Evolutionary conservation across 2,888 invertebrate genomes (phyloP).

Genomic region (Acleris holmiana): DNA sequence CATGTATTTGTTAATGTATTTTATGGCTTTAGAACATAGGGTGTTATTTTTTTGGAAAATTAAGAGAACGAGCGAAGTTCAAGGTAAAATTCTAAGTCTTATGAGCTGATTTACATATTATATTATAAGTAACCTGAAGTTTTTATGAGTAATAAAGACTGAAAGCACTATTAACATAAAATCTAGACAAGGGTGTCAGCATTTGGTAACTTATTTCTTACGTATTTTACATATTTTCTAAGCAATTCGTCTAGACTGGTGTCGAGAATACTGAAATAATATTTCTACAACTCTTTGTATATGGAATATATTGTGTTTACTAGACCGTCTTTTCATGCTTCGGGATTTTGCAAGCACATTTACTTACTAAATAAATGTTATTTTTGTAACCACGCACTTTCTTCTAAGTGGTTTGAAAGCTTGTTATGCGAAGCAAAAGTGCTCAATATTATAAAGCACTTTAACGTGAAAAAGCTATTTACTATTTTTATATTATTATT

Average conservation of each 20-base stretch:
- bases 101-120: too few species aligned
- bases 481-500: too few species aligned
- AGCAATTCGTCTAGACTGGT: conserved; percentile 1
- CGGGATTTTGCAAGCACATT: background rate
- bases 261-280: background rate
- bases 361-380: conserved; percentile 5
- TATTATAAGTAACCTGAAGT: too few species aligned
- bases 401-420: conserved; percentile 11
- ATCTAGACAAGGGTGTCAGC: too few species aligned
- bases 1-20: too few species aligned
- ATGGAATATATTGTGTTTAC: background rate
- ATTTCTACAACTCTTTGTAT: background rate
- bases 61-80: too few species aligned
- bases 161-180: too few species aligned
- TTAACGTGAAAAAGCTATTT: background rate
- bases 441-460: conserved; percentile 3
- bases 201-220: too few species aligned
- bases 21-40: too few species aligned
- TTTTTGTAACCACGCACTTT: conserved; percentile 9
- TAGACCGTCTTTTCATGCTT: background rate
- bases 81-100: too few species aligned
- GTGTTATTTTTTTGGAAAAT: too few species aligned
- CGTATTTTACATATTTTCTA: background rate
- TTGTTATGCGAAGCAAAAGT: conserved; percentile 8
- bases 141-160: too few species aligned